These are phyloP conservation scores for Cyanistes caeruleus DNA, from an alignment of 2,113 vertebrate species.

Conservation along the genomic window DNA sequence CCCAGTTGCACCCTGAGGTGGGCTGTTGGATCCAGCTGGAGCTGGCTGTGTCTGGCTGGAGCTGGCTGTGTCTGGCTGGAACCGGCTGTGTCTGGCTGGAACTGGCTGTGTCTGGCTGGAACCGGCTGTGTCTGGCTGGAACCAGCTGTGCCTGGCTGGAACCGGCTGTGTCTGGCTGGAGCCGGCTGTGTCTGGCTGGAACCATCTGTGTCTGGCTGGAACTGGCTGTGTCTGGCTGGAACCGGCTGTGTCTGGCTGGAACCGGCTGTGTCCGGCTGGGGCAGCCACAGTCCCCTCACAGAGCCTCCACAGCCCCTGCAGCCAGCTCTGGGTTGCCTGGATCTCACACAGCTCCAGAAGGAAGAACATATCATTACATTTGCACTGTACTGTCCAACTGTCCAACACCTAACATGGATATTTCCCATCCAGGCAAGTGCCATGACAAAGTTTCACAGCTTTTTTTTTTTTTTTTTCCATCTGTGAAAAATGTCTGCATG, in stretches of 20 bases:
- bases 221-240: not conserved
- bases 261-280: rapidly evolving
- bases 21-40: rapidly evolving
- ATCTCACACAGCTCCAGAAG: not conserved
- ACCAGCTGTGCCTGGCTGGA: not conserved
- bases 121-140: not conserved
- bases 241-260: not conserved
- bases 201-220: too few species aligned
- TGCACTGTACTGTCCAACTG: too few species aligned
- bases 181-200: not conserved
- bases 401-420: rapidly evolving
- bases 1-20: rapidly evolving
- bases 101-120: rapidly evolving
- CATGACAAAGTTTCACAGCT: not conserved
- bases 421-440: not conserved
- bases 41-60: not conserved
- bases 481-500: not conserved
- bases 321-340: rapidly evolving
- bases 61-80: too few species aligned
- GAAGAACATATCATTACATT: not conserved
- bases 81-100: too few species aligned
- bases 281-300: not conserved
- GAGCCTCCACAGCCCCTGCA: rapidly evolving
- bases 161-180: rapidly evolving
- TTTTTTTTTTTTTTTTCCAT: too few species aligned